A percentile compares a stretch with the other conserved stretches of the same genome.
phyloP scores from a whole-genome alignment of 2,113 vertebrate genomes.

The Silurus meridionalis region DNA sequence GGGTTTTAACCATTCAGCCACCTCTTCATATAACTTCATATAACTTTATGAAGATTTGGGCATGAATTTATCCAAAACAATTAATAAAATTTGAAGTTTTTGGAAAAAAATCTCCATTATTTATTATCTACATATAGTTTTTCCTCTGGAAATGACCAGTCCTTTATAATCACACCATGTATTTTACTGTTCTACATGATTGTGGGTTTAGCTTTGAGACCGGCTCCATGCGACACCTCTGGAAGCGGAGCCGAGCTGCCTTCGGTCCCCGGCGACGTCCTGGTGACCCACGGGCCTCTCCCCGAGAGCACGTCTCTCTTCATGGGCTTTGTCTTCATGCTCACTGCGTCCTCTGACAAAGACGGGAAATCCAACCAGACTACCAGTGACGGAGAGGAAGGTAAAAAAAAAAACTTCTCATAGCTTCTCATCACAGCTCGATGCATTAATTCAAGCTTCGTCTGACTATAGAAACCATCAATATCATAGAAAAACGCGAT shows the following conservation, averaged over 20 bases:
- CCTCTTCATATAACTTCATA: too few relatives aligned
- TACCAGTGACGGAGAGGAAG: slow-evolving; percentile 84
- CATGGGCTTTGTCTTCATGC: slow-evolving; percentile 92
- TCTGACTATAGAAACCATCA: too few relatives aligned
- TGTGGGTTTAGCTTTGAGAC: slow-evolving; percentile 61
- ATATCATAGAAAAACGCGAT: too few relatives aligned
- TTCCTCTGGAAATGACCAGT: neutral
- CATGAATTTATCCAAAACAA: neutral
- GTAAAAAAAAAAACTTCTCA: slow-evolving; percentile 61
- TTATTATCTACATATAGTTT: neutral
- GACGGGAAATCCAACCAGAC: slow-evolving; percentile 77
- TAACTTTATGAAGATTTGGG: neutral
- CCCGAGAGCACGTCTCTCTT: slow-evolving; percentile 89
- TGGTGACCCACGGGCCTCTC: slow-evolving; percentile 81
- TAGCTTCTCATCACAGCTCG: neutral
- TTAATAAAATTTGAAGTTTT: neutral
- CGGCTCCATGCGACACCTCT: slow-evolving; percentile 73
- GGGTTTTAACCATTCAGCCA: too few relatives aligned
- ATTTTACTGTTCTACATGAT: neutral
- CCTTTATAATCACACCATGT: neutral
- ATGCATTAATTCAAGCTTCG: neutral
- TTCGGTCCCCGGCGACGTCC: slow-evolving; percentile 61
- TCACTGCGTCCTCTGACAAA: slow-evolving; percentile 84
- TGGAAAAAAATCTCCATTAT: too few relatives aligned
- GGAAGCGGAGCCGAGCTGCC: slow-evolving; percentile 74